Evolutionary conservation across 1,140 invertebrate species (phyloP).

Genomic region (Papilio machaon): DNA sequence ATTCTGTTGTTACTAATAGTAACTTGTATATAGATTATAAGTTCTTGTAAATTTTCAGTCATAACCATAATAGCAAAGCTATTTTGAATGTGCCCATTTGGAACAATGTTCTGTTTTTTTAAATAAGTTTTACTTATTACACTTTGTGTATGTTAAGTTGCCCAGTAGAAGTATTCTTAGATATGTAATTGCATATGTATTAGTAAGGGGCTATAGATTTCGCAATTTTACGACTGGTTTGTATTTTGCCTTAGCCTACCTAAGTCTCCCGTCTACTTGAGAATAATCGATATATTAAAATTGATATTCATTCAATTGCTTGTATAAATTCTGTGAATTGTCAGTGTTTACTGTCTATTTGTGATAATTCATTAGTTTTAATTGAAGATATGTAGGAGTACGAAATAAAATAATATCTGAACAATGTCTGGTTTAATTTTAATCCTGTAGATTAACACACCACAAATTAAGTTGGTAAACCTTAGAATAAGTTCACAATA

Average conservation of each 20-base stretch:
- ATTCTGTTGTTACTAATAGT: neutral
- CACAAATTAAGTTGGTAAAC: too few relatives aligned
- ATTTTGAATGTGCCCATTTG: constrained; percentile 19
- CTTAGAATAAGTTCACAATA: neutral
- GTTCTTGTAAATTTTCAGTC: constrained; percentile 25
- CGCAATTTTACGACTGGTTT: neutral
- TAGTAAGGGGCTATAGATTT: neutral
- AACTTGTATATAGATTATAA: constrained; percentile 24
- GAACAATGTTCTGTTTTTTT: constrained; percentile 37
- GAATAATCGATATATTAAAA: constrained; percentile 32
- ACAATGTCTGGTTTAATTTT: constrained; percentile 46
- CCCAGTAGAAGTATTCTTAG: constrained; percentile 26
- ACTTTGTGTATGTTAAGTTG: neutral
- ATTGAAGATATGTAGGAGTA: constrained; percentile 63
- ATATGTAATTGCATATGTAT: constrained; percentile 32
- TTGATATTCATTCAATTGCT: constrained; percentile 55
- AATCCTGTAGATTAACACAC: neutral
- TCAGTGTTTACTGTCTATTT: constrained; percentile 77
- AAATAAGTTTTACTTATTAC: constrained; percentile 6
- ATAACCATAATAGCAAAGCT: constrained; percentile 26
- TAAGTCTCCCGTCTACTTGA: neutral
- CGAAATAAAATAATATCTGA: constrained; percentile 52
- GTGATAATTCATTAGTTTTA: constrained; percentile 75
- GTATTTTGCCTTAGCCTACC: neutral
- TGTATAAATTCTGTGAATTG: constrained; percentile 81